Percentiles rank a stretch among this genome's conserved stretches.
These are phyloP conservation scores for Cervus canadensis DNA, from an alignment of 2,113 vertebrate genomes.

Conservation along the genomic window DNA sequence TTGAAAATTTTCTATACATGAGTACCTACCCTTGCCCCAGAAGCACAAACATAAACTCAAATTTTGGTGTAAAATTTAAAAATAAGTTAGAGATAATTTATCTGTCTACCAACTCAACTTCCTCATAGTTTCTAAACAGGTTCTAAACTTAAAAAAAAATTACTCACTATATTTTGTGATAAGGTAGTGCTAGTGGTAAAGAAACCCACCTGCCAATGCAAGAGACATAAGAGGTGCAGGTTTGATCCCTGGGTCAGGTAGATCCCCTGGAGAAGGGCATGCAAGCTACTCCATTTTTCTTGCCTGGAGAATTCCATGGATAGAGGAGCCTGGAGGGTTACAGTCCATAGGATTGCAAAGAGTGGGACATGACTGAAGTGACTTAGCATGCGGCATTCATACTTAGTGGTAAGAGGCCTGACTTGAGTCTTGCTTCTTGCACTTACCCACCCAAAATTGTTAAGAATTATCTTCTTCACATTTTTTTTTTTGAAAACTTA, in stretches of 20 bases:
- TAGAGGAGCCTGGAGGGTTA: background rate
- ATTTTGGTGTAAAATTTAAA: background rate
- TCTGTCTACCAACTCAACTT: background rate
- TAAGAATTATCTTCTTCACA: background rate
- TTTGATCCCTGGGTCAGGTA: background rate
- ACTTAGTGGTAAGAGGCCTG: background rate
- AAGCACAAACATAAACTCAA: background rate
- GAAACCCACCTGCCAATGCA: background rate
- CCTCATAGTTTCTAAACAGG: background rate
- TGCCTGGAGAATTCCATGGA: background rate
- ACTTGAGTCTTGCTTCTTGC: background rate
- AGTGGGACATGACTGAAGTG: background rate
- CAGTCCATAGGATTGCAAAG: background rate
- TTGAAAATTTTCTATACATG: background rate
- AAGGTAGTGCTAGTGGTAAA: background rate
- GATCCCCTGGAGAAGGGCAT: background rate
- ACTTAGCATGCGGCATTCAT: background rate
- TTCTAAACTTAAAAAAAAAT: background rate
- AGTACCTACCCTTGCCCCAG: background rate
- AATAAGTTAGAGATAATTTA: background rate
- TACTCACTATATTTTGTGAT: background rate
- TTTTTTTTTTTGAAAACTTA: background rate
- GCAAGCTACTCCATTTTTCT: background rate
- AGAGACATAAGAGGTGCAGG: background rate
- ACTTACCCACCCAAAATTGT: background rate